Evolutionary conservation across 1,140 invertebrate species (phyloP), one percentile per base, ranked within the genome.

Genomic region (Pentalonia nigronervosa): DNA sequence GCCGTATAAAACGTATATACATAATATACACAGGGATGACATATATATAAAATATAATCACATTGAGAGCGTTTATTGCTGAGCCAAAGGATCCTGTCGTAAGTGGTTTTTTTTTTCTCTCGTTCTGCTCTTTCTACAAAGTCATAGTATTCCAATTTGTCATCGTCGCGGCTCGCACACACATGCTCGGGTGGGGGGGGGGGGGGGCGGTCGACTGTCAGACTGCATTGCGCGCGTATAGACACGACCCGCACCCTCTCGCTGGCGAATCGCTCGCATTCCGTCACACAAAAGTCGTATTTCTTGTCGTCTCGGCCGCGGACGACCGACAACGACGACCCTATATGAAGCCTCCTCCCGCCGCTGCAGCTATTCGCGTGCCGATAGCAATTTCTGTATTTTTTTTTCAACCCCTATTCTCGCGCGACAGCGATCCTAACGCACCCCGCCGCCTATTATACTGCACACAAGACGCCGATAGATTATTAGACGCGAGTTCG

Each of bases 201-300:
- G 41, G 41, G 41, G 41, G 2, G n/a, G n/a, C 76, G 34, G 20
- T 41, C 20, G 25, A 34, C 47, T 14, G 11, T 36, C 47, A 17
- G n/a, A 34, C 41, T 41, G 41, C 87, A 41, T 30, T 9, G 9
- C 34, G n/a, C 21, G 7, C 20, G 48, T 50, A 53, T 21, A 25
- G 8, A 25, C 41, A 83, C 41, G 41, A 41, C 41, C 41, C 41
- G 41, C 41, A 53, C 41, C 60, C 60, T 76, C 60, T 25, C 20
- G 41, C 36, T 30, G 11, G 48, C 7, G 81, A 93, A 93, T 93
- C 34, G 91, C 34, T 93, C 91, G 48, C 76, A 93, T 93, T 93
- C 91, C 91, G 81, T 93, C 91, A 93, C 91, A 93, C 81, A 93
- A 93, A 93, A 93, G 91, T 93, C 91, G 81, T 93, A 93, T 93